Base-by-base conservation (phyloP, 2,113 vertebrate genomes). In the Uria lomvia region DNA sequence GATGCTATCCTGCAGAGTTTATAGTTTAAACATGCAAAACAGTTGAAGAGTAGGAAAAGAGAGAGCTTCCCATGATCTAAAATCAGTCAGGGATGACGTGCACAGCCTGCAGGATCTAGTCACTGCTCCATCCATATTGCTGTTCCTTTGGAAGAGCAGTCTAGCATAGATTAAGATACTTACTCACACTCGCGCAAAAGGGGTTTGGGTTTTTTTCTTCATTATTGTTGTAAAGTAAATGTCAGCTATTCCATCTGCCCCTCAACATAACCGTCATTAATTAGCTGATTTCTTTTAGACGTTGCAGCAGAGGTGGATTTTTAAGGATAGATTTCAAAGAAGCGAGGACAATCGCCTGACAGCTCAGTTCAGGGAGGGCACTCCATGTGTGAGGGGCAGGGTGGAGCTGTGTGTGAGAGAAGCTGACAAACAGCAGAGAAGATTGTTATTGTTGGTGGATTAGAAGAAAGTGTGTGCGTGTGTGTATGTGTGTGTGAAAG, bases 171-270 rank as follows among this genome's bases (percentile, higher is more conserved):
- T 91, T 76, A 79, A 90, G 58, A 91, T 86, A 90, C 65, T 96
- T 95, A 56, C 36, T 85, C 38, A 40, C 45, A 70, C 5, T 92
- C 5, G 16, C 56, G 90, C 55, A 88, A 79, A 93, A 95, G 66
- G 17, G 9, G 10, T 3, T 56, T 79, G 24, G 24, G 4, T 17
- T 27, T 34, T 22, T 76, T 72, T 77, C 50, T 55, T 60, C 16
- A 82, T 89, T 92, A 89, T 91, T 91, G 92, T 90, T 79, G 59
- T 80, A 92, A 92, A 96, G 50, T 92, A 95, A 97, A 96, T 95
- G 95, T 97, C 93, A 97, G 77, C 89, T 91, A 47, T 91, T 94
- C 94, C 97, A 96, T 97, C 94, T 97, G 96, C 96, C 92, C 95
- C 89, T 95, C 95, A 97, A 88, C 71, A 73, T 66, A 97, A 94